Base-by-base conservation (phyloP, 2,113 vertebrate species). In the Gallinago media region DNA sequence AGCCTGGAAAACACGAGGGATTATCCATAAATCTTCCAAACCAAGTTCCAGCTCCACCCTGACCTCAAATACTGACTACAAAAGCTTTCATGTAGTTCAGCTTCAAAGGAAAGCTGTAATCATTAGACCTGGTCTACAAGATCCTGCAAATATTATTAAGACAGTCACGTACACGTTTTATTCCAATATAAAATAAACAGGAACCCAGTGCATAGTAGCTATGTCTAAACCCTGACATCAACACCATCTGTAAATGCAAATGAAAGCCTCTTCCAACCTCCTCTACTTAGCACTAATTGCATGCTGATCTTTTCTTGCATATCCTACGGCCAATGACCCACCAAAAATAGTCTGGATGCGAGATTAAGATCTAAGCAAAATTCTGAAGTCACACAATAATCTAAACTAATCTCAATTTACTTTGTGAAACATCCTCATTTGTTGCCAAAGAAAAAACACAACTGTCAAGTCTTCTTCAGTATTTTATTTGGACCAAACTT, bases 1-100 rank as follows among this genome's bases (percentile, higher is more conserved):
- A 3, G 99, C 99, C 99, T 99, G 98, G 49, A 87, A 96, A 75
- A 88, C 70, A 94, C 0, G 3, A 92, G 71, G 78, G 80, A 94
- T 95, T 94, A 92, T 42, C 94, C 83, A 91, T 47, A 80, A 88
- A 90, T 20, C 56, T 85, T 46, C 63, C 47, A 55, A 73, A 67
- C 0, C 4, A 62, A 86, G 65, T 67, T 81, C 70, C 67, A 88
- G 80, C 44, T 81, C 73, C 73, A 63, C 80, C 76, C 77, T 46
- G 49, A 81, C 31, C 23, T 78, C 70, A 72, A 76, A 86, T 23
- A 56, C 25, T 20, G 34, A 46, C 76, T 86, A 58, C 29, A 73
- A 92, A 94, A 50, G 47, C 61, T 81, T 84, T 75, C 38, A 40
- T 5, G 9, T 42, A 49, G 40, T 94, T 67, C 85, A 88, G 42